Base-by-base conservation (phyloP, 2,113 vertebrate genomes). In the Cololabis saira region DNA sequence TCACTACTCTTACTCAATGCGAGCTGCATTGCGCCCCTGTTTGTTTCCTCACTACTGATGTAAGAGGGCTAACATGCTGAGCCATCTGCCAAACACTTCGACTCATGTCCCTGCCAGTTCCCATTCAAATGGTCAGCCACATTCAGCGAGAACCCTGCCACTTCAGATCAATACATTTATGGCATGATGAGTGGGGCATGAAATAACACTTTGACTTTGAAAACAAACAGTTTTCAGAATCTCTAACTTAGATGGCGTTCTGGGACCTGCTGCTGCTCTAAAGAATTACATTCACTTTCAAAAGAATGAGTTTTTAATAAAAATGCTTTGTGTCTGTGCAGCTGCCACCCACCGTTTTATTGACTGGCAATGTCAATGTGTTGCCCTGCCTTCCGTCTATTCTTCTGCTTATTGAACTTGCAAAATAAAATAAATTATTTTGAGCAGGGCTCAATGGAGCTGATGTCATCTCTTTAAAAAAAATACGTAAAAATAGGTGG, bases 141-240 rank as follows among this genome's bases (percentile, higher is more conserved):
- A 66, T 82, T 53, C 77, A 62, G 67, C 30, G 61, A 77, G 76
- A 76, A 55, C 63, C 76, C 67, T 67, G 79, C 81, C 80, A 87
- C 75, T 65, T 69, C 41, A 47, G 60, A 84, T 90, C 90, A 77
- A 90, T 91, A 84, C 30, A 71, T 79, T 72, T 61, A 71, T 74
- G 76, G 73, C 69, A 69, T 33, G 37, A 77, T 61, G 79, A 80
- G 58, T 22, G 8, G 56, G 71, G 79, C 69, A 71, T 66, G 74
- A 74, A 90, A 84, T 61, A 86, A 76, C 67, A 37, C 33, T 37
- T 3, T 37, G 33, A 52, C 56, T 53, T 74, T 19, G 61, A 87
- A 80, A 76, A 60, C 59, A 72, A 79, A 73, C 58, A 57, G 75
- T 61, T 70, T 82, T 74, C 71, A 65, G 72, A 64, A 68, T 47